Evolutionary conservation across 1,140 invertebrate genomes (phyloP), one percentile per base, ranked within the genome.

Genomic region (Pseudomyrmex flavicornis): DNA sequence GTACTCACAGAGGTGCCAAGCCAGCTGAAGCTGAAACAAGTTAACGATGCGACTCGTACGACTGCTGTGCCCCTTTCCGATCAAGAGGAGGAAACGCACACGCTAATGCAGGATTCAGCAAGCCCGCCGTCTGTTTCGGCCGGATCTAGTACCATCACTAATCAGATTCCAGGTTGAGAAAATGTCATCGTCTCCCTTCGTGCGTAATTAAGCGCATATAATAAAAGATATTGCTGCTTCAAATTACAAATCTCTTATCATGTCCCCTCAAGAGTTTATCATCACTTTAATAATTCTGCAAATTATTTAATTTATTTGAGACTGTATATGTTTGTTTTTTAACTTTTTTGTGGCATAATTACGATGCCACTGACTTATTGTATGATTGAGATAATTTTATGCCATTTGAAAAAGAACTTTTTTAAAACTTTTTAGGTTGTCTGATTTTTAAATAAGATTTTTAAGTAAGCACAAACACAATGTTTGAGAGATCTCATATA

Each of bases 1-100:
- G 93, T 94, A 93, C 93, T 94, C 66, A 94, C 94, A 26, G 94
- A 94, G 90, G 85, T 94, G 80, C 94, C 94, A 54, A 93, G 92
- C 62, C 93, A 94, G 82, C 59, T 92, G 85, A 93, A 93, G 84
- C 72, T 91, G 87, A 94, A 94, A 77, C 85, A 92, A 82, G 83
- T 86, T 15, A 35, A 35, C 5, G 35, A 35, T 35, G 35, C 35
- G 91, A 70, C 62, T 73, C 85, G 1, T 92, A 94, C 13, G 88
- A 90, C 2, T 4, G 86, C 91, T 3, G 86, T 93, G 22, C 93
- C 93, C 20, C 84, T 94, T 17, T 94, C 94, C 0, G 94, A 94
- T 84, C 94, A 94, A 74, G 94, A 94, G 66, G 94, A 94, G 63
- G 94, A 94, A 65, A 94, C 93, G 0, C 92, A 90, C 58, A 94